Evolutionary conservation across 2,113 vertebrate species (phyloP).

Genomic region (Corythornis vintsioides): DNA sequence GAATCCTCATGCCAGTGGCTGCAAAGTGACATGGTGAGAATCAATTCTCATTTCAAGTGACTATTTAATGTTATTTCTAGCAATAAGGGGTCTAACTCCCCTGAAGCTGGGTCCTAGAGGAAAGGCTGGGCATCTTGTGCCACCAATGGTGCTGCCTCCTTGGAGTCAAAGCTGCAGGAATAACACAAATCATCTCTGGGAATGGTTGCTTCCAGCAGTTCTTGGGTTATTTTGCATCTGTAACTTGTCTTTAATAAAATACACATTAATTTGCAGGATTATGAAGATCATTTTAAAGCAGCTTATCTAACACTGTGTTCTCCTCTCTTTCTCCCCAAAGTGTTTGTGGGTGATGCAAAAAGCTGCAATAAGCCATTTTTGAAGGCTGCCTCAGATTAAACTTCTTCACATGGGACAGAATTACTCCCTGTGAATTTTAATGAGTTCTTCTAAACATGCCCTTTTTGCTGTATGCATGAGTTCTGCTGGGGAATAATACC

Average conservation of each 20-base stretch:
- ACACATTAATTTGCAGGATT: constrained; percentile 29
- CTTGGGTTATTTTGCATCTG: neutral
- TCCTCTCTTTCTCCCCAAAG: neutral
- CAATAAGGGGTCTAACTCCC: neutral
- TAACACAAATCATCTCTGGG: neutral
- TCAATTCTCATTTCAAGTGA: neutral
- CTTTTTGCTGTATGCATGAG: fast-evolving
- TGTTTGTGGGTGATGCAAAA: neutral
- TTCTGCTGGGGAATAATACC: neutral
- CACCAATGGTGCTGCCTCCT: neutral
- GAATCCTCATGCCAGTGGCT: neutral
- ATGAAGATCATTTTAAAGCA: constrained; percentile 25
- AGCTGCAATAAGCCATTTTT: neutral
- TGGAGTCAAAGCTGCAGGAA: neutral
- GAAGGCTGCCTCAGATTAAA: neutral
- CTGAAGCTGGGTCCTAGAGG: neutral
- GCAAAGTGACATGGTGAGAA: neutral
- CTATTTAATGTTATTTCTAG: neutral
- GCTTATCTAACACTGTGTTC: neutral
- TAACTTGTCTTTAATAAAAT: neutral
- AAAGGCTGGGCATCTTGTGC: neutral
- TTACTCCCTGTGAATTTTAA: neutral
- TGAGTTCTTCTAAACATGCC: neutral
- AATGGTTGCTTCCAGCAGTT: neutral
- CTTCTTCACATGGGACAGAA: constrained; percentile 10